Evolutionary conservation across 1,140 invertebrate species (phyloP), one percentile per base, ranked within the genome.

Genomic region (Drosophila sproati): DNA sequence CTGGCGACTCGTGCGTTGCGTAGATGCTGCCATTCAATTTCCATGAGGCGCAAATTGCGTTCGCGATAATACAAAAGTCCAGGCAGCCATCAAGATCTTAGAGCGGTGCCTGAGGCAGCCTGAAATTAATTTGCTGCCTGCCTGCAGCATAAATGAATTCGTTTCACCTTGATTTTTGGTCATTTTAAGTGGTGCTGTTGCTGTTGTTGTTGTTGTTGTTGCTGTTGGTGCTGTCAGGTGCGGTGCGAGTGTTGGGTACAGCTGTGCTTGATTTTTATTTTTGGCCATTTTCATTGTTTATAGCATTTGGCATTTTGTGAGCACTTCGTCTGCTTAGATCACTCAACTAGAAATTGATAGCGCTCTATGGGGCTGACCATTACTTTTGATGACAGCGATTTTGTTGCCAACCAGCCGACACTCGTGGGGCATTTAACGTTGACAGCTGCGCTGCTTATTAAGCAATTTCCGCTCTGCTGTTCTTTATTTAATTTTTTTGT

Each of bases 361-460:
- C 82, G 78, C 64, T 52, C 45, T 59, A 59, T 62, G 60, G 37
- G 39, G 47, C 55, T 41, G 39, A 10, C 68, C 61, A 88, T 88
- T 88, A 89, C 77, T 78, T 88, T 88, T 88, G 80, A 88, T 88
- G 77, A 56, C 63, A 67, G 60, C 70, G 55, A 39, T 73, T 77
- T 73, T 72, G 55, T 57, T 78, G 61, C 10, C 39, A 45, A 45
- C 29, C 35, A 5, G 29, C n/a, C 35, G 28, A 10, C 50, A 43
- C 29, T 60, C 52, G 20, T 8, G 12, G 3, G 20, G 29, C 47
- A 45, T 43, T 75, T 45, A 6, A 31, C 29, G 29, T 34, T 88
- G 83, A 77, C 82, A 88, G 82, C 79, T 83, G 80, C 69, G 82
- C 31, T 89, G 83, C 82, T 87, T 87, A 86, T 86, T 86, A 86